Percentiles rank a stretch among this genome's conserved stretches.
Conservation (phyloP, 1,140 invertebrate species). For the Thalassaphorura encarpata region DNA sequence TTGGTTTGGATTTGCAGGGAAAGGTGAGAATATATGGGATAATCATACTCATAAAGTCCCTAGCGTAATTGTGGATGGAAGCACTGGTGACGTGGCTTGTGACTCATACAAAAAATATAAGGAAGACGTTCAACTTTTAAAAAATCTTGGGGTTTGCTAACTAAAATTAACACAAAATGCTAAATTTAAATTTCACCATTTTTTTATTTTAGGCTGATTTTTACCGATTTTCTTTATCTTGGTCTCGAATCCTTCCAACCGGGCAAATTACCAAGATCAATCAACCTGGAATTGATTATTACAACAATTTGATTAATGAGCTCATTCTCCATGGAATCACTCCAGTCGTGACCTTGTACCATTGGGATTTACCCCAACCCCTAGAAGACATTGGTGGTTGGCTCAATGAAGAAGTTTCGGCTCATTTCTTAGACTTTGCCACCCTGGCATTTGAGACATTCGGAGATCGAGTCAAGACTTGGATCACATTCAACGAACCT, state of each 20-base stretch:
- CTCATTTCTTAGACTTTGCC: conserved; percentile 39
- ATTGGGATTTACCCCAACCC: conserved; percentile 38
- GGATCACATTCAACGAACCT: conserved; percentile 44
- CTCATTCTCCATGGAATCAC: conserved; percentile 32
- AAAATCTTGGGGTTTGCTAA: too few species aligned
- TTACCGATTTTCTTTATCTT: conserved; percentile 20
- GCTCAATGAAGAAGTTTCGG: conserved; percentile 35
- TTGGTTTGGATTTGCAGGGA: too few species aligned
- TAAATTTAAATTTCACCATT: too few species aligned
- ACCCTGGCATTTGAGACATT: conserved; percentile 37
- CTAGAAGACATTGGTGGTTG: conserved; percentile 42
- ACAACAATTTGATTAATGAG: conserved; percentile 34
- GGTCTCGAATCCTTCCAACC: conserved; percentile 17
- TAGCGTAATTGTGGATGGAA: too few species aligned
- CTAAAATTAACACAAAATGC: too few species aligned
- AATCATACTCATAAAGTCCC: too few species aligned
- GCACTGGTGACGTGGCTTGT: too few species aligned
- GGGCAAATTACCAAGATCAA: conserved; percentile 12
- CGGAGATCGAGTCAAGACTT: conserved; percentile 39
- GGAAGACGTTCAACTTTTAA: too few species aligned
- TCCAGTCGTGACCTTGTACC: conserved; percentile 46
- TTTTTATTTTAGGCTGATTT: background rate
- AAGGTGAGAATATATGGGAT: too few species aligned
- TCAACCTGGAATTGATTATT: conserved; percentile 36
- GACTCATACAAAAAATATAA: too few species aligned